phyloP scores from a whole-genome alignment of 2,888 invertebrate genomes.

The Glyphotaelius pellucidus region DNA sequence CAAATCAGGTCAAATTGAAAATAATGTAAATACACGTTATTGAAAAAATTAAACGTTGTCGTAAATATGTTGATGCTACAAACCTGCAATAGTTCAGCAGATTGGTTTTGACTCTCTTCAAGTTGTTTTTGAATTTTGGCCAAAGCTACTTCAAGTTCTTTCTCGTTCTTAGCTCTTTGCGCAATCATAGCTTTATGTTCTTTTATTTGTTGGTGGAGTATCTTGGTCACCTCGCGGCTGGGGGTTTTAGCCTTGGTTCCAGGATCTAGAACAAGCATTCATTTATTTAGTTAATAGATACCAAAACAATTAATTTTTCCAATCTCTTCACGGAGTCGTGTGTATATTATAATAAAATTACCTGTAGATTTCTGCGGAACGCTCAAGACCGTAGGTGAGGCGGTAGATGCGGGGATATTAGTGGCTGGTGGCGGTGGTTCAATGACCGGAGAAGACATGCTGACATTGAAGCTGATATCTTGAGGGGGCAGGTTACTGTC shows the following conservation, averaged over 20 bases:
- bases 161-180: conserved; percentile 63
- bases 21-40: conserved; percentile 66
- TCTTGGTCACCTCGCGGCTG: conserved; percentile 64
- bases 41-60: not conserved
- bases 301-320: not conserved
- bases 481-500: not conserved
- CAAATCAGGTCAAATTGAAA: conserved; percentile 2
- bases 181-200: conserved; percentile 65
- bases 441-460: not conserved
- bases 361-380: conserved; percentile 42
- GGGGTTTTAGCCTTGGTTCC: conserved; percentile 60
- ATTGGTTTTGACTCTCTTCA: conserved; percentile 62
- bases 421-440: not conserved
- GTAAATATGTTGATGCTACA: not conserved
- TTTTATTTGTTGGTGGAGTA: conserved; percentile 64
- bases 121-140: conserved; percentile 65
- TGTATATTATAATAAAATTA: not conserved
- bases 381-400: conserved; percentile 30
- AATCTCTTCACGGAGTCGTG: not conserved
- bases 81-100: conserved; percentile 62
- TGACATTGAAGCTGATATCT: conserved; percentile 3
- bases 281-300: not conserved
- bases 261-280: conserved; percentile 41
- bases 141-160: conserved; percentile 63
- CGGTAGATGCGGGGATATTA: conserved; percentile 24